Percentiles rank a stretch among this genome's conserved stretches.
Conservation (phyloP, 2,113 vertebrate genomes). For the Pterocles orientalis region DNA sequence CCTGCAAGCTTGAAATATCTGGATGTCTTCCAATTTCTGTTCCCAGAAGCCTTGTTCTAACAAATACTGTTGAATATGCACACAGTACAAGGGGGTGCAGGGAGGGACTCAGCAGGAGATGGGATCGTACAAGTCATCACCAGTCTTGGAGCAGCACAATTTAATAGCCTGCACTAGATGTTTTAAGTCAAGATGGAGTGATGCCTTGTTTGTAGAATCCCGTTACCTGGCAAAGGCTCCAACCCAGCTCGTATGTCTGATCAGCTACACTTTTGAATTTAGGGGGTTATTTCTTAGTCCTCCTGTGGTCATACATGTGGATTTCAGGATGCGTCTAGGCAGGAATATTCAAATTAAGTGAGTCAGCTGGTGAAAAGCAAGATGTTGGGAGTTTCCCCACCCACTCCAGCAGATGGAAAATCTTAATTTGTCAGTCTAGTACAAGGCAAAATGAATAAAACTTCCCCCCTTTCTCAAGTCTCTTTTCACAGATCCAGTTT, state of each 20-base stretch:
- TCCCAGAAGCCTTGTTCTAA: slow-evolving; percentile 45
- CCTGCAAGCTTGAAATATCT: slow-evolving; percentile 34
- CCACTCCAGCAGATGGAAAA: background rate
- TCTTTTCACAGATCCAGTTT: background rate
- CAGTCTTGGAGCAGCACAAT: background rate
- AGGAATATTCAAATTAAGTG: background rate
- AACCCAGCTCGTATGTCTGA: background rate
- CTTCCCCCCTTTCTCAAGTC: background rate
- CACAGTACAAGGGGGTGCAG: background rate
- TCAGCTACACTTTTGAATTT: background rate
- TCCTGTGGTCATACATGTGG: background rate
- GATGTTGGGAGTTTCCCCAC: background rate
- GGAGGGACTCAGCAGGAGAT: background rate
- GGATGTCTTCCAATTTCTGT: slow-evolving; percentile 42
- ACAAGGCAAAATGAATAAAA: background rate
- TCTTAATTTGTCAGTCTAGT: background rate
- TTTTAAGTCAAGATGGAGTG: background rate
- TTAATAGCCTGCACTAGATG: background rate
- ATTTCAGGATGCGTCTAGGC: background rate
- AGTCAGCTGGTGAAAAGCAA: background rate
- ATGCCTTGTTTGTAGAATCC: background rate
- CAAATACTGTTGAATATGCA: background rate
- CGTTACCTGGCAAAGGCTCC: background rate
- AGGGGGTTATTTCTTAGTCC: background rate
- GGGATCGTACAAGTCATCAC: background rate